A percentile compares a stretch with the other conserved stretches of the same genome.
Evolutionary conservation across 37 sponge, comb jelly and placozoan genomes (phyloP).

Genomic region (Bolinopsis microptera): DNA sequence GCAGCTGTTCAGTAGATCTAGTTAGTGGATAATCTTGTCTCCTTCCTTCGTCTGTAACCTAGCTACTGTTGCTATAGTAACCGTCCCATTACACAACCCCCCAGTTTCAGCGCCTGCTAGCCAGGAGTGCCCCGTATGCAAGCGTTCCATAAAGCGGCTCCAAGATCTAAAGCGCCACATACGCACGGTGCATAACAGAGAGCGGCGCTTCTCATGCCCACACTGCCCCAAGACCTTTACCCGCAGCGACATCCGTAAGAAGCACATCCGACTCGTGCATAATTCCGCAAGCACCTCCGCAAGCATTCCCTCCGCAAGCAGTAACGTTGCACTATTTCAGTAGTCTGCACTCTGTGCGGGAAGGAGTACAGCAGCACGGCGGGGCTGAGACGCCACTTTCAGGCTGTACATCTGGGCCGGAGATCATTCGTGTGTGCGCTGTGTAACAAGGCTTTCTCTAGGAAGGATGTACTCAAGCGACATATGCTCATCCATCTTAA

Average conservation of each 20-base stretch:
- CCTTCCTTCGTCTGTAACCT: too few species aligned
- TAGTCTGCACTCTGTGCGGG: conserved; percentile 1
- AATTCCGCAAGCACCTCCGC: not conserved
- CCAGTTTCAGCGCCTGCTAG: not conserved
- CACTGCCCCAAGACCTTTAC: conserved; percentile 20
- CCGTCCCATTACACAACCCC: not conserved
- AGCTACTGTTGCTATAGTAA: too few species aligned
- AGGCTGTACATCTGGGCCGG: not conserved
- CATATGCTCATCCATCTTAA: not conserved
- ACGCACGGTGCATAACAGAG: not conserved
- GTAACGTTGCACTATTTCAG: not conserved
- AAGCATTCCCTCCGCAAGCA: not conserved
- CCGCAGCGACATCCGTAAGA: conserved; percentile 29
- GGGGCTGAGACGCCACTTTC: not conserved
- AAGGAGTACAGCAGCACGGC: not conserved
- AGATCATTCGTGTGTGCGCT: not conserved
- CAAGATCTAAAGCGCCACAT: conserved; percentile 19
- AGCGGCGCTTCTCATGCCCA: not conserved
- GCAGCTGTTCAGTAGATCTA: too few species aligned
- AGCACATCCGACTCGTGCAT: conserved; percentile 23
- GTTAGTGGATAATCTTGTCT: too few species aligned
- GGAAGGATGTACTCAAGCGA: conserved; percentile 2
- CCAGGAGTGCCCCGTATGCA: not conserved
- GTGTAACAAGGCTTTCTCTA: conserved; percentile 12
- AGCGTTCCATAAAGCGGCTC: not conserved